Base-by-base conservation (phyloP, 1,140 invertebrate genomes). In the Hirudo medicinalis region DNA sequence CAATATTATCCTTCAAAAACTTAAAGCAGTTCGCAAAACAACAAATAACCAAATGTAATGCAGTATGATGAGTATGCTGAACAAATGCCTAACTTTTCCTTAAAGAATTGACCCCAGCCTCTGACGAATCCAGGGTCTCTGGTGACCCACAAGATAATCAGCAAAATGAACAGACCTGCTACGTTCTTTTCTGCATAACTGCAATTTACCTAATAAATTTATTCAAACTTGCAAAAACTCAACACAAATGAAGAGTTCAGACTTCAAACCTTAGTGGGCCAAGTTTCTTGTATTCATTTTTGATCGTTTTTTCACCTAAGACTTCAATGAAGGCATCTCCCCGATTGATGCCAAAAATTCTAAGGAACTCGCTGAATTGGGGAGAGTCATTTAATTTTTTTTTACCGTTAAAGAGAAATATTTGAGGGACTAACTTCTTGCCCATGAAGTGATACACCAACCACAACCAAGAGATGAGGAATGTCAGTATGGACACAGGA, bases 121-220 rank as follows among this genome's bases (percentile, higher is more conserved):
- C 80, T 78, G 75, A 91, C 87, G 78, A 91, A 90, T 71, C 88
- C 87, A 0, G 91, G 91, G 69, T 87, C 87, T 40, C 91, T 85
- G 80, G 92, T 91, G 79, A 93, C 89, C 88, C 91, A 94, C 71
- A 94, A 83, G 60, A 89, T 74, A 2, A 94, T 87, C 6, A 91
- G 86, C 11, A 87, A 72, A 15, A 90, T 78, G 78, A 94, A 94
- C 19, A 92, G 81, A 15, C 86, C 73, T 53, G 88, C 87, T 0
- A 91, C 88, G n/a, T 55, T 54, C 36, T 66, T 54, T 27, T 73
- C 72, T 15, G 72, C 69, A 71, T 71, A 71, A 25, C 72, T 73
- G 70, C 20, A 68, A 69, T 19, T 27, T 32, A 25, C 36, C 53
- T 27, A 36, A 55, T 54, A 22, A 54, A 70, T 22, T 25, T 25